Evolutionary conservation across 2,888 invertebrate genomes (phyloP).

Genomic region (Hyles lineata): DNA sequence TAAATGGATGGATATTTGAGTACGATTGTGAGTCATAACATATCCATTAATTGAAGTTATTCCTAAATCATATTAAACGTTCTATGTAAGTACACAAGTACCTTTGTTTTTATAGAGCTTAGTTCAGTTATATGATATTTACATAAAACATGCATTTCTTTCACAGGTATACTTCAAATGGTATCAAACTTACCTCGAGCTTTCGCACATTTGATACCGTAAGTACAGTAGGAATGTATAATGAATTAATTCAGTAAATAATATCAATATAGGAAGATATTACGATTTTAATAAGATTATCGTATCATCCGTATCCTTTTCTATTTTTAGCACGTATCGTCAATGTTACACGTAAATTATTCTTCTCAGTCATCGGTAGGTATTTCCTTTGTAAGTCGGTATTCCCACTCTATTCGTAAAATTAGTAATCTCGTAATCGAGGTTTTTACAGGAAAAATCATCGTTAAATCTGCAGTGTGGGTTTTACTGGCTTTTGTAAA

Average conservation of each 20-base stretch:
- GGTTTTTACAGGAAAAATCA: neutral
- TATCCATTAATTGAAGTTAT: too few relatives aligned
- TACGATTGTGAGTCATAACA: constrained; percentile 35
- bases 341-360: neutral
- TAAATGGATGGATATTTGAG: constrained; percentile 37
- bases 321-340: neutral
- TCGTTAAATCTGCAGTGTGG: neutral
- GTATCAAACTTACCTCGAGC: too few relatives aligned
- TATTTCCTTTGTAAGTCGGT: neutral
- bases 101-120: too few relatives aligned
- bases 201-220: too few relatives aligned
- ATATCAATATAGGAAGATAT: neutral
- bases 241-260: too few relatives aligned
- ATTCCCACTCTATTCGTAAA: neutral
- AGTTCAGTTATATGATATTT: too few relatives aligned
- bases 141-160: too few relatives aligned
- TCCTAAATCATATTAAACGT: too few relatives aligned
- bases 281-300: neutral
- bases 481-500: neutral
- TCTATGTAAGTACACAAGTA: too few relatives aligned
- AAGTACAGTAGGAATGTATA: too few relatives aligned
- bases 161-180: too few relatives aligned
- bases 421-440: neutral
- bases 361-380: neutral
- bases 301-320: neutral